Evolutionary conservation across 2,888 invertebrate genomes (phyloP), one percentile per base, ranked within the genome.

Genomic region (Caenorhabditis plicata): DNA sequence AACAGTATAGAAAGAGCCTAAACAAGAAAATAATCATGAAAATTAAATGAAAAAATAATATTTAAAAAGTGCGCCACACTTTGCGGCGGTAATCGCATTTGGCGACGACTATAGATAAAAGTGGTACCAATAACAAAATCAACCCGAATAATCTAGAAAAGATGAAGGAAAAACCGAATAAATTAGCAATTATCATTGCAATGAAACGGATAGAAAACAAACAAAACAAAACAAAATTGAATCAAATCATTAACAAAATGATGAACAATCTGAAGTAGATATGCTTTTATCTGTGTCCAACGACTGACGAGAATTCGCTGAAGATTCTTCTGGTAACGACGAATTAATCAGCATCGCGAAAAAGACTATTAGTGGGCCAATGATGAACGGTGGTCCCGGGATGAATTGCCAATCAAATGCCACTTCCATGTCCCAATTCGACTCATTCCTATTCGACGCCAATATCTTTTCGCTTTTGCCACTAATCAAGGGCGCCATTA

Each of bases 341-440:
- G 71, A 66, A 53, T 78, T 78, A 35, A 96, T 93, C 75, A 95
- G 85, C 75, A 98, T 87, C 58, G 96, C 96, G 83, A 92, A 89
- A 77, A 96, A 89, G 72, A 96, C 96, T 83, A 98, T 87, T 81
- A 96, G 86, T 48, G 96, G 93, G 58, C 98, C 98, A 83, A 96
- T 90, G 64, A 96, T 91, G 84, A 98, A 98, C 13, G 98, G 96
- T 53, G 98, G 98, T 1, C 98, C 98, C 0, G 72, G 72, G 2
- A 73, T 65, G 41, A 68, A 60, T 33, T 70, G 66, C 72, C 72
- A 73, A 44, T 73, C 70, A 23, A 73, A 73, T 2, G 72, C 68
- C 4, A 68, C 68, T 40, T 63, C 62, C 20, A n/a, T 25, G 15
- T 64, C 68, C 62, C 58, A 57, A 15, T 44, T 60, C 8, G 61